phyloP scores from a whole-genome alignment of 2,888 invertebrate species.

The Coenonympha arcania region DNA sequence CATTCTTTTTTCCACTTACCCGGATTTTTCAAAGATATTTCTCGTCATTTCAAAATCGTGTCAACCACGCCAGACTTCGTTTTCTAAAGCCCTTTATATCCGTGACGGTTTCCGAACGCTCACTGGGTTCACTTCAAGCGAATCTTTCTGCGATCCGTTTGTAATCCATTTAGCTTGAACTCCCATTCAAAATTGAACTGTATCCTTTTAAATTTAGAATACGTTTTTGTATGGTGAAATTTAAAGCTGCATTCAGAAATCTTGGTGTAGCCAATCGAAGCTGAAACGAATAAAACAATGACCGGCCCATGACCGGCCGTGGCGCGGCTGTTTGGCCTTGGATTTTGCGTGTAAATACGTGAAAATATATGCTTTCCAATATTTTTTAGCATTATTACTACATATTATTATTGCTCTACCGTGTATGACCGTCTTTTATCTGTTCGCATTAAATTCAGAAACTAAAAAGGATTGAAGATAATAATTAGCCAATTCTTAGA shows the following conservation, averaged over 20 bases:
- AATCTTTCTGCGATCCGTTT: constrained; percentile 30
- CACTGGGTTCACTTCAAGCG: constrained; percentile 28
- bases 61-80: not conserved
- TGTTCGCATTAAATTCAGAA: too few species aligned
- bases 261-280: constrained; percentile 39
- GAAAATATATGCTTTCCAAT: too few species aligned
- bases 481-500: too few species aligned
- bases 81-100: constrained; percentile 6
- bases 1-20: not conserved
- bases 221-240: constrained; percentile 18
- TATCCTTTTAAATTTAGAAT: constrained; percentile 10
- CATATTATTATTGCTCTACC: too few species aligned
- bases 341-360: too few species aligned
- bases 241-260: constrained; percentile 28
- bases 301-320: constrained; percentile 38
- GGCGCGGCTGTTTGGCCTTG: constrained; percentile 40
- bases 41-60: constrained; percentile 8
- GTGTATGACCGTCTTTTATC: too few species aligned
- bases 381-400: too few species aligned
- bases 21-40: not conserved
- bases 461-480: too few species aligned
- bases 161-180: constrained; percentile 18
- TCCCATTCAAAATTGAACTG: constrained; percentile 9
- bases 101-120: constrained; percentile 20
- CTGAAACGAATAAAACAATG: constrained; percentile 48